phyloP scores from a whole-genome alignment of 2,113 vertebrate genomes.

The Antechinus flavipes region DNA sequence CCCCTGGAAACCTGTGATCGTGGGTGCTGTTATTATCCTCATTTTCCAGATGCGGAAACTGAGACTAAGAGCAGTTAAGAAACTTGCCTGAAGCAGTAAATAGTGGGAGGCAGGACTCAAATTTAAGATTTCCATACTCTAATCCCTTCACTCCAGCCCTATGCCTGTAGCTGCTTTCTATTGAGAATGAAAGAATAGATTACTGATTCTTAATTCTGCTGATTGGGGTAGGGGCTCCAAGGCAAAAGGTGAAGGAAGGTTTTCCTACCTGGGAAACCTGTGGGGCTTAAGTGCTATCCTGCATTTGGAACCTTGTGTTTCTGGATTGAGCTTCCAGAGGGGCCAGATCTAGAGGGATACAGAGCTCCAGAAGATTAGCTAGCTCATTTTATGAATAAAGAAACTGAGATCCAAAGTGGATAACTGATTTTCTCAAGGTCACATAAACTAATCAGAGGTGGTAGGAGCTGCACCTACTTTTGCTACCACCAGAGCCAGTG shows the following conservation, averaged over 20 bases:
- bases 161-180: neutral
- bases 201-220: neutral
- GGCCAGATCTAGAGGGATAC: neutral
- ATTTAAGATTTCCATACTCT: neutral
- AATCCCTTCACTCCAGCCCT: neutral
- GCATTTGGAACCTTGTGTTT: neutral
- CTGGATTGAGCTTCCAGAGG: neutral
- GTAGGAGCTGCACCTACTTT: neutral
- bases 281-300: neutral
- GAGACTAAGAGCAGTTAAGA: neutral
- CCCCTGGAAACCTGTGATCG: neutral
- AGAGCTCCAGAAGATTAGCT: neutral
- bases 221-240: neutral
- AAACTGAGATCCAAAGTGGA: neutral
- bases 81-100: neutral
- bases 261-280: neutral
- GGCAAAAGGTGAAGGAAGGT: neutral
- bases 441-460: neutral
- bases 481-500: neutral
- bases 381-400: neutral
- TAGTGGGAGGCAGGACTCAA: neutral
- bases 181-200: neutral
- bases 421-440: neutral
- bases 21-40: neutral
- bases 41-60: neutral